These are phyloP conservation scores for Indri indri DNA, from an alignment of 2,113 vertebrate genomes.

Conservation along the genomic window DNA sequence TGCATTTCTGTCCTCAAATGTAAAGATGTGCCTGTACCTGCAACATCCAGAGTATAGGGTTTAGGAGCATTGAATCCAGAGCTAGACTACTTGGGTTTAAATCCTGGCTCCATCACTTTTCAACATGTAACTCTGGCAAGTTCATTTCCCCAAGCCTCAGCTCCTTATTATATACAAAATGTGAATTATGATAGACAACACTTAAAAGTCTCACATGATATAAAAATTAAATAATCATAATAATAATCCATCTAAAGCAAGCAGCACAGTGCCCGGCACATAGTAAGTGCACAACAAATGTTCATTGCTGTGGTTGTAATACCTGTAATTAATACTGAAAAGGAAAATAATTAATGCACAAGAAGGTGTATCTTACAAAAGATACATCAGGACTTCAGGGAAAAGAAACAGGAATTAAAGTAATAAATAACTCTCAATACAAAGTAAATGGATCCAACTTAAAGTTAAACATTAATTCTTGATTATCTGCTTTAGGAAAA, in stretches of 20 bases:
- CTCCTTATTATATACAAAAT: neutral
- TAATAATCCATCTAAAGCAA: neutral
- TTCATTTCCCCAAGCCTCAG: neutral
- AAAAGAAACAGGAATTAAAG: constrained; percentile 22
- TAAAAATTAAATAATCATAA: neutral
- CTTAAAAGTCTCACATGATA: neutral
- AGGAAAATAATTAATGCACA: neutral
- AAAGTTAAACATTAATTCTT: neutral
- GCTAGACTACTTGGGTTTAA: neutral
- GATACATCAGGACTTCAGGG: neutral
- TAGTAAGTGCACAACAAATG: neutral
- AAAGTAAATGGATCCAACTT: constrained; percentile 24
- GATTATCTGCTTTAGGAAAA: constrained; percentile 3
- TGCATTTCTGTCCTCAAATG: neutral
- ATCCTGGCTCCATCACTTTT: neutral
- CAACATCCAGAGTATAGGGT: neutral
- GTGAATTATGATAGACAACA: neutral
- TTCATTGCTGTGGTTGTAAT: neutral
- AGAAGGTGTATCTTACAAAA: neutral
- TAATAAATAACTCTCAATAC: neutral
- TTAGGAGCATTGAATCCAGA: neutral
- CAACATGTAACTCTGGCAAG: neutral
- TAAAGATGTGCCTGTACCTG: neutral
- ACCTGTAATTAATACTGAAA: neutral
- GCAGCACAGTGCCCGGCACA: neutral